These are phyloP conservation scores for Leucopsar rothschildi DNA, from an alignment of 2,113 vertebrate species.

Conservation along the genomic window DNA sequence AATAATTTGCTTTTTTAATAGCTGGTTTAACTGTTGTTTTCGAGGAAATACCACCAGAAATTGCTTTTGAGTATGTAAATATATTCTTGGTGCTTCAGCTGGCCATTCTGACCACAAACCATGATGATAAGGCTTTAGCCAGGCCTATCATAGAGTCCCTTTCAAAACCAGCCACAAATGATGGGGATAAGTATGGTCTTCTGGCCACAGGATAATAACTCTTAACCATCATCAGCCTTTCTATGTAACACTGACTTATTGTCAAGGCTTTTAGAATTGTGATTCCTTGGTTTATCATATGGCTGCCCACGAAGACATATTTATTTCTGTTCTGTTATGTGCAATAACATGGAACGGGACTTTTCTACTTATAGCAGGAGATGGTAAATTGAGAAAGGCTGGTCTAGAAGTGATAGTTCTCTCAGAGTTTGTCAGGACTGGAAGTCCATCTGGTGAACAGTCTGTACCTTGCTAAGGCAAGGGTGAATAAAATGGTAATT, in stretches of 20 bases:
- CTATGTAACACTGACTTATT: neutral
- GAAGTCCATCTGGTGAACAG: neutral
- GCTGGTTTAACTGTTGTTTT: slow-evolving; percentile 6
- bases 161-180: slow-evolving; percentile 62
- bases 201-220: slow-evolving; percentile 58
- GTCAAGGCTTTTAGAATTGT: neutral
- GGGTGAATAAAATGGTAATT: neutral
- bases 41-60: neutral
- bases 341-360: neutral
- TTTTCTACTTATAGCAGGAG: neutral
- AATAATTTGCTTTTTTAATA: neutral
- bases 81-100: neutral
- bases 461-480: neutral
- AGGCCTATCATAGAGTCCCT: neutral
- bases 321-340: neutral
- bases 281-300: neutral
- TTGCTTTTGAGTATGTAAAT: neutral
- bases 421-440: neutral
- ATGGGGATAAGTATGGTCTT: slow-evolving; percentile 9
- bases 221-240: slow-evolving; percentile 42
- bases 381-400: neutral
- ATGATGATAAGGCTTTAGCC: slow-evolving; percentile 51
- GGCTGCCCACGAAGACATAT: neutral
- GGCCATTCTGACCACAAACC: slow-evolving; percentile 65
- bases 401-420: neutral